Percentiles rank a stretch among this genome's conserved stretches.
Evolutionary conservation across 2,797 vertebrate genomes (phyloP).

Genomic region (Schizopygopsis malacanthus): DNA sequence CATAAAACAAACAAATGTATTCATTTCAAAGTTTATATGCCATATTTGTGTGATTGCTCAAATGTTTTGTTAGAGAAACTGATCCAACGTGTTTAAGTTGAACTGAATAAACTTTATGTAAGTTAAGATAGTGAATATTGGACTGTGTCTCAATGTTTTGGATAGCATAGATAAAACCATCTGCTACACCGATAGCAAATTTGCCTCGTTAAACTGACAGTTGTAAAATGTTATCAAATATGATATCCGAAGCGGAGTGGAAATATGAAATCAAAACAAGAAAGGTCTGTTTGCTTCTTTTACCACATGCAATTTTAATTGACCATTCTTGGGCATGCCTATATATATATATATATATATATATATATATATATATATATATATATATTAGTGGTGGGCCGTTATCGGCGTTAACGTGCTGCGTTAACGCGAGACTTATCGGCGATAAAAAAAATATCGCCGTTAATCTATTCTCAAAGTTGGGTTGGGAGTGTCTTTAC

Average conservation of each 20-base stretch:
- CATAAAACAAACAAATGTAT: neutral
- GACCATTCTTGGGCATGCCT: too few relatives aligned
- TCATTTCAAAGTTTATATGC: neutral
- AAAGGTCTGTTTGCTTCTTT: neutral
- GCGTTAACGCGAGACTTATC: too few relatives aligned
- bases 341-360: neutral
- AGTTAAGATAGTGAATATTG: neutral
- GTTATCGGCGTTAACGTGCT: too few relatives aligned
- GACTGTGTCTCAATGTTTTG: neutral
- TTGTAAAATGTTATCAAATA: neutral
- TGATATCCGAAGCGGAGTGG: neutral
- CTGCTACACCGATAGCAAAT: constrained; percentile 11
- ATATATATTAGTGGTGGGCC: too few relatives aligned
- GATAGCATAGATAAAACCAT: constrained; percentile 5
- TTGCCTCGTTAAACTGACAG: neutral
- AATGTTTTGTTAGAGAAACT: neutral
- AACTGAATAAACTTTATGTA: neutral
- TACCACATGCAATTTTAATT: neutral
- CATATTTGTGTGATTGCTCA: neutral
- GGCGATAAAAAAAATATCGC: too few relatives aligned
- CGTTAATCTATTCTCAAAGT: too few relatives aligned
- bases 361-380: rapidly evolving
- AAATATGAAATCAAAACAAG: neutral
- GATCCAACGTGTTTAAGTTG: neutral
- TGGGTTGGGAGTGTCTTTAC: too few relatives aligned